phyloP scores from a whole-genome alignment of 2,888 invertebrate species.

The Hirudinaria manillensis region DNA sequence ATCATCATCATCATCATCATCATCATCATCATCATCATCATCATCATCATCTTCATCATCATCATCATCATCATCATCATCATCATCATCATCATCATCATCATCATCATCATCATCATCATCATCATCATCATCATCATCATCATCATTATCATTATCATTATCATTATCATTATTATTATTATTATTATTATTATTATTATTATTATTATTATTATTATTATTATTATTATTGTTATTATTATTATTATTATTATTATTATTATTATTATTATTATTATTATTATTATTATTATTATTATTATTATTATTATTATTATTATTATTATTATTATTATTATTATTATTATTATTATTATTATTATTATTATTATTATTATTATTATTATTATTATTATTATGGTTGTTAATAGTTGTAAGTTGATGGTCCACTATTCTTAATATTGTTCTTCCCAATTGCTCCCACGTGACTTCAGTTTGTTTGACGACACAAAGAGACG shows the following conservation, averaged over 20 bases:
- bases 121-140: not conserved
- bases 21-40: not conserved
- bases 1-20: not conserved
- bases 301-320: no score
- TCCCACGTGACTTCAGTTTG: no score
- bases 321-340: no score
- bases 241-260: not conserved
- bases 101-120: not conserved
- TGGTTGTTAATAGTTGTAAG: no score
- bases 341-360: no score
- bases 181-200: conserved; percentile 7
- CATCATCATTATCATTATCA: not conserved
- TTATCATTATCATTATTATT: conserved; percentile 1
- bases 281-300: no score
- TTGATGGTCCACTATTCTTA: no score
- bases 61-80: not conserved
- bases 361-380: no score
- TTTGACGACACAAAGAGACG: no score
- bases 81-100: not conserved
- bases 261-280: no score
- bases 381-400: no score
- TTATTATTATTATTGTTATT: conserved; percentile 4
- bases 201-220: conserved; percentile 7
- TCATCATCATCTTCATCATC: not conserved
- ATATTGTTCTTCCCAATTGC: no score